Evolutionary conservation across 1,140 invertebrate genomes (phyloP).

Genomic region (Lasioglossum albipes): DNA sequence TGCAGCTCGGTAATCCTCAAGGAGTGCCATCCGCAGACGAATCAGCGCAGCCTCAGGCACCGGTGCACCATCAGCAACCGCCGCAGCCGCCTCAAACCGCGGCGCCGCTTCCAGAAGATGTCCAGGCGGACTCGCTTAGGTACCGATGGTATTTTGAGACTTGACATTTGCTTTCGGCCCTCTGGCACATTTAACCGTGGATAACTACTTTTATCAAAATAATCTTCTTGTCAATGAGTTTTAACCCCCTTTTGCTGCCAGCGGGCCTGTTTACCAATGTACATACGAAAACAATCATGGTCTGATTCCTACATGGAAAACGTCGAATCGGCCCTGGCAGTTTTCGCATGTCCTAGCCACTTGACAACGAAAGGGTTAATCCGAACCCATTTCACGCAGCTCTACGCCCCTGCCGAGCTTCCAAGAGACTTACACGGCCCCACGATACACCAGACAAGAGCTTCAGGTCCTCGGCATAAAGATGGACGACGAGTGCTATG

Average conservation of each 20-base stretch:
- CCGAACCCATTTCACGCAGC: conserved; percentile 62
- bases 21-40: conserved; percentile 67
- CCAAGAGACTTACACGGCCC: conserved; percentile 91
- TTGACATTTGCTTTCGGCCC: too few species aligned
- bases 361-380: not conserved
- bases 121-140: conserved; percentile 77
- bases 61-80: conserved; percentile 66
- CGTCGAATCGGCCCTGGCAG: too few species aligned
- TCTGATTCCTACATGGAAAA: too few species aligned
- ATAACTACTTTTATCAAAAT: too few species aligned
- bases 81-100: conserved; percentile 69
- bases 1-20: conserved; percentile 74
- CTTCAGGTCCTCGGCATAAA: conserved; percentile 84
- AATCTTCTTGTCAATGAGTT: too few species aligned
- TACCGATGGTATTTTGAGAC: conserved; percentile 37
- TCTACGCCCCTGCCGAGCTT: conserved; percentile 89
- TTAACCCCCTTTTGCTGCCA: too few species aligned
- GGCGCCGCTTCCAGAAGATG: conserved; percentile 75
- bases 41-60: conserved; percentile 62
- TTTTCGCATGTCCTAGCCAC: too few species aligned
- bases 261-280: too few species aligned
- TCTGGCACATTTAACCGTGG: too few species aligned
- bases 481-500: conserved; percentile 90
- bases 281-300: too few species aligned
- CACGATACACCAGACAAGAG: conserved; percentile 83